Evolutionary conservation across 1,140 invertebrate species (phyloP), one percentile per base, ranked within the genome.

Genomic region (Zeugodacus cucurbitae): DNA sequence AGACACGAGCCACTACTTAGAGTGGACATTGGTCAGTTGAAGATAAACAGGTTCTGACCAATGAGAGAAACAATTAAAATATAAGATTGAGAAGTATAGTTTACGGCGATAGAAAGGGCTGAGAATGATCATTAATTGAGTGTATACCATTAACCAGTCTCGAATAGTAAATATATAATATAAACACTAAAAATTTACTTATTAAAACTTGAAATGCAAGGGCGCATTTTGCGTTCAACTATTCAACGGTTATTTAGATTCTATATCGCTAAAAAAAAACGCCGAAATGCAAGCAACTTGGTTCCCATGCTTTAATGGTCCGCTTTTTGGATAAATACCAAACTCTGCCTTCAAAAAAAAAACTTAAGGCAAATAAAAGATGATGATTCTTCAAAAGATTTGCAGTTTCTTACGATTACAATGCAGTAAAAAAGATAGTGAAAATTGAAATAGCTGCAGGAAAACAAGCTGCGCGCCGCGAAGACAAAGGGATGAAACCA

Each of bases 361-460:
- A 82, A 82, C 4, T 6, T 37, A 26, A 82, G 4, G n/a, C 48
- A 54, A 82, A 82, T 82, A 82, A 82, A 82, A 82, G 74, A 54
- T 82, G 74, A 54, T 48, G 74, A 82, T 82, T 82, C 74, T 48
- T 54, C 37, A 82, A 82, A 82, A 82, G 74, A 82, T 82, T 82
- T 82, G 74, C 74, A 82, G 41, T 82, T 82, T 82, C 74, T 82
- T 82, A 82, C 74, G 48, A 82, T 82, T 82, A 82, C 37, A 82
- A 48, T 48, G n/a, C 74, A 82, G 20, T 34, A 82, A 54, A 44
- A 82, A 82, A 82, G 22, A 82, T 82, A 82, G 22, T 48, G 74
- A 82, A 82, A 82, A 41, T 48, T 54, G 3, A 82, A 26, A 37
- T 14, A 48, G 74, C 41, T 22, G 11, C n/a, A 22, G 41, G 34